Evolutionary conservation across 2,888 invertebrate genomes (phyloP), one percentile per base, ranked within the genome.

Genomic region (Hypena proboscidalis): DNA sequence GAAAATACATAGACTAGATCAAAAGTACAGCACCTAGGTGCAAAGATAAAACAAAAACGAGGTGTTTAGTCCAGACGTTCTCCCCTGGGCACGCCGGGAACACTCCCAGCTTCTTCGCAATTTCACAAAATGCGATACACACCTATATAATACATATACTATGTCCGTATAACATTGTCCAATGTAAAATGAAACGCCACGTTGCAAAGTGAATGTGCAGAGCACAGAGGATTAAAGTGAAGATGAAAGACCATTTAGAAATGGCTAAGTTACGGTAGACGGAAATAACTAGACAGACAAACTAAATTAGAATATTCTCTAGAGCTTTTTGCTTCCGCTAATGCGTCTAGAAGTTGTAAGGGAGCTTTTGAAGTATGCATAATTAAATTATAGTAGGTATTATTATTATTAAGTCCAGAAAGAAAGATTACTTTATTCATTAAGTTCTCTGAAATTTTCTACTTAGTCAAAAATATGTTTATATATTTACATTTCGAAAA

Each of bases 271-370:
- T 67, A 60, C 48, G 55, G 60, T 71, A 80, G 83, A 85, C 84
- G 80, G 79, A 83, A 85, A 86, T 85, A 87, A 83, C 85, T 81
- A 84, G 77, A 82, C 77, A 77, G 78, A 80, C 80, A 70, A 77
- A 81, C 82, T 75, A 83, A 88, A 84, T 89, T 86, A 85, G 83
- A 86, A 82, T 85, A 83, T 74, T 82, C 81, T 77, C 80, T 71
- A 66, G 80, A 78, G 82, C 62, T 81, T 80, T 70, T 69, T 79
- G 75, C 74, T 83, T 78, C 75, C 70, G 74, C 72, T 82, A 74
- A 78, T 74, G 73, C 60, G 54, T 63, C 77, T 74, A 62, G 57
- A 66, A 67, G 64, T 66, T 61, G 44, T 43, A 53, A 58, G 15
- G 25, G 27, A 31, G 25, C 23, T 35, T 29, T 29, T 31, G 29